A percentile compares a stretch with the other conserved stretches of the same genome.
phyloP scores from a whole-genome alignment of 2,113 vertebrate genomes.

The Hippoglossus stenolepis region DNA sequence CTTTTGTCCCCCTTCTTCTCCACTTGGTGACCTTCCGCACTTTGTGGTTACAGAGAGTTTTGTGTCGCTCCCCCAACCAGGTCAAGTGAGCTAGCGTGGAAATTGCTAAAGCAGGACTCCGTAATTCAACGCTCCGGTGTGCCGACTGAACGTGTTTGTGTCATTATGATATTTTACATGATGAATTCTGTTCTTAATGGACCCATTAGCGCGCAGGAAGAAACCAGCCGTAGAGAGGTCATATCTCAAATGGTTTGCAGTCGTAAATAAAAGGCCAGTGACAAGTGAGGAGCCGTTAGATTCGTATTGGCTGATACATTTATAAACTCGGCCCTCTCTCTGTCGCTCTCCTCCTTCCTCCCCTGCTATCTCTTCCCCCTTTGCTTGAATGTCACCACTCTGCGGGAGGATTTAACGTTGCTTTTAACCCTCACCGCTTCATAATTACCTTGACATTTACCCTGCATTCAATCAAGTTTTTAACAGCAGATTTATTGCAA shows the following conservation, averaged over 20 bases:
- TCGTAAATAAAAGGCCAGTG: slow-evolving; percentile 70
- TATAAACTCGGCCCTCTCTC: slow-evolving; percentile 69
- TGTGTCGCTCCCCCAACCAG: not conserved
- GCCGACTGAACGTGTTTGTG: slow-evolving; percentile 51
- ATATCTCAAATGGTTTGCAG: slow-evolving; percentile 72
- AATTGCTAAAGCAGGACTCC: slow-evolving; percentile 26
- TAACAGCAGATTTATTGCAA: slow-evolving; percentile 80
- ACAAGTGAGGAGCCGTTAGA: slow-evolving; percentile 56
- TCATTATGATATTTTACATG: slow-evolving; percentile 57
- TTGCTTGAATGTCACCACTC: slow-evolving; percentile 82
- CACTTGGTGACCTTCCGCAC: not conserved
- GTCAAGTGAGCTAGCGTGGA: slow-evolving; percentile 45
- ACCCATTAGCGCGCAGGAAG: slow-evolving; percentile 67
- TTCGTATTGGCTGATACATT: slow-evolving; percentile 71
- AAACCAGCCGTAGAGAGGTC: slow-evolving; percentile 65
- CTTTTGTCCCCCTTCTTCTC: slow-evolving; percentile 21
- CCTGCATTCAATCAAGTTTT: slow-evolving; percentile 87
- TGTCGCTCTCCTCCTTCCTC: slow-evolving; percentile 38
- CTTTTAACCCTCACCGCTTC: slow-evolving; percentile 85
- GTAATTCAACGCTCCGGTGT: slow-evolving; percentile 23
- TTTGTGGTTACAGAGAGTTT: not conserved
- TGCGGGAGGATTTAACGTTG: slow-evolving; percentile 84
- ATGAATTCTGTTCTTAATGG: slow-evolving; percentile 63
- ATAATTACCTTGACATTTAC: slow-evolving; percentile 89
- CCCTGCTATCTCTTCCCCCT: slow-evolving; percentile 59